Percentiles rank a stretch among this genome's conserved stretches.
Conservation (phyloP, 2,113 vertebrate genomes). For the Brachionichthys hirsutus region DNA sequence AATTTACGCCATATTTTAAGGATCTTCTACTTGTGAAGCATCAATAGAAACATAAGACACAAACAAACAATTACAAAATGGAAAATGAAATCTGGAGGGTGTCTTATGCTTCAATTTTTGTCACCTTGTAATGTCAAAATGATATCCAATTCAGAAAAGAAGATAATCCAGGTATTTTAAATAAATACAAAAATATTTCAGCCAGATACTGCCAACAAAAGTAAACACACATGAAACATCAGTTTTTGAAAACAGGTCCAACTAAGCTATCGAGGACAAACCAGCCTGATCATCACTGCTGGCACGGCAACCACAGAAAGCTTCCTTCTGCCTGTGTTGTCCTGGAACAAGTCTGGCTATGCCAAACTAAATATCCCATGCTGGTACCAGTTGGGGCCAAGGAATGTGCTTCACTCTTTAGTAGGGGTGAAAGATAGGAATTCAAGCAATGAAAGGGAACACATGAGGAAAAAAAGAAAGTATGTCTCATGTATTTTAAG, state of each 20-base stretch:
- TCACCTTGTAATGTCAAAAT: neutral
- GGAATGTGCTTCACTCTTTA: constrained; percentile 70
- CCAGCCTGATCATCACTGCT: constrained; percentile 55
- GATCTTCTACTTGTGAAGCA: no score
- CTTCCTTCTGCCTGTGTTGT: constrained; percentile 62
- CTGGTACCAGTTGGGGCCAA: constrained; percentile 77
- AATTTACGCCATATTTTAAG: no score
- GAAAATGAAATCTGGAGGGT: no score
- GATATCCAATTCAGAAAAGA: neutral
- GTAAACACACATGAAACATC: constrained; percentile 4
- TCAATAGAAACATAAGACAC: no score
- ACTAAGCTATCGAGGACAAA: constrained; percentile 43
- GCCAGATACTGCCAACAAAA: neutral
- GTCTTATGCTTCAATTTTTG: neutral
- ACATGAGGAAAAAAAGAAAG: constrained; percentile 5
- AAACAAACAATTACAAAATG: no score
- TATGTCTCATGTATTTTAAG: constrained; percentile 22
- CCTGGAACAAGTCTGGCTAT: constrained; percentile 65
- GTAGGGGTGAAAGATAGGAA: constrained; percentile 49
- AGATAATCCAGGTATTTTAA: neutral
- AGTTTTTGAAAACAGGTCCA: constrained; percentile 28
- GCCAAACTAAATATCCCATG: constrained; percentile 76
- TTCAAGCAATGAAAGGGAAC: constrained; percentile 20
- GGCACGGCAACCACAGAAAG: constrained; percentile 55
- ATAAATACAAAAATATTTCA: neutral